Conservation (phyloP, 2,113 vertebrate genomes). For the Eulemur macaco region DNA sequence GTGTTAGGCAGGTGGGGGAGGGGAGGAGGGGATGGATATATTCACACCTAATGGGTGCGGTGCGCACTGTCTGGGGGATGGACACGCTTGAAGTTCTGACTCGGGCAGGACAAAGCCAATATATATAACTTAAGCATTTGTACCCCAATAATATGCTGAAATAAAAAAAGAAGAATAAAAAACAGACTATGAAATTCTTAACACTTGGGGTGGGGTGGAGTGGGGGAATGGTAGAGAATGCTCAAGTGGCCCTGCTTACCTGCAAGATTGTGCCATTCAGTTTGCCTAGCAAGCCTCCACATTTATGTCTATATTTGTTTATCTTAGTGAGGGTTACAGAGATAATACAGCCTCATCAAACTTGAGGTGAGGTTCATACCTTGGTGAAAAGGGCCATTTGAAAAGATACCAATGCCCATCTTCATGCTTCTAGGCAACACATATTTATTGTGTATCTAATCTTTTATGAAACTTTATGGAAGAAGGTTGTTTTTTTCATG, state of each 20-base stretch:
- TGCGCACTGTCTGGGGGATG: no score
- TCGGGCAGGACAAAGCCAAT: no score
- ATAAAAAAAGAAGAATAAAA: no score
- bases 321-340: background rate
- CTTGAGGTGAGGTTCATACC: background rate
- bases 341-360: background rate
- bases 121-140: no score
- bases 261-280: background rate
- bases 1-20: no score
- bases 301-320: background rate
- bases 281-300: background rate
- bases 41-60: no score
- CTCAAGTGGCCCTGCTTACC: background rate
- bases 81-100: no score
- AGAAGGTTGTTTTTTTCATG: background rate
- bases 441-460: background rate
- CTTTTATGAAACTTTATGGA: background rate
- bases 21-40: no score
- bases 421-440: background rate
- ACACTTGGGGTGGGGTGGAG: background rate
- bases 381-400: background rate
- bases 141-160: no score
- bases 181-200: background rate
- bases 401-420: background rate
- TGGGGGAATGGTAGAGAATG: background rate